These are phyloP conservation scores for Neosilurus mollespiculum DNA, from an alignment of 2,797 vertebrate genomes.

Conservation along the genomic window DNA sequence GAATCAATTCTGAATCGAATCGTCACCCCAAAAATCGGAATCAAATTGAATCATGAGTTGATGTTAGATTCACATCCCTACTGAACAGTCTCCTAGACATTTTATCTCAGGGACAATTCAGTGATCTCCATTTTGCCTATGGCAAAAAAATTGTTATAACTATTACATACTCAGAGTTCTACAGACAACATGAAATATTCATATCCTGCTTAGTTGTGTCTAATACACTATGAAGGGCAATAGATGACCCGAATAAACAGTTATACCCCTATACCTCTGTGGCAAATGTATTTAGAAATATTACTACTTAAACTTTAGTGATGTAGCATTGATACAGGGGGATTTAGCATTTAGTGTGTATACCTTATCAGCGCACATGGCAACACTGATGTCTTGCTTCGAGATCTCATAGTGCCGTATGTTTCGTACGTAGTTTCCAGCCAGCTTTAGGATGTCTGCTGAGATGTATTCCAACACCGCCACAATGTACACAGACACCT, in stretches of 20 bases:
- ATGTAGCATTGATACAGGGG: neutral
- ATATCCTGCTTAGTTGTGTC: neutral
- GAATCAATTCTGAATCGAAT: too few relatives aligned
- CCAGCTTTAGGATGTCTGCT: conserved; percentile 94
- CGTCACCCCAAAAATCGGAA: too few relatives aligned
- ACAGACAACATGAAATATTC: too few relatives aligned
- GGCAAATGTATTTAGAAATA: neutral
- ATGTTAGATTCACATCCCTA: too few relatives aligned
- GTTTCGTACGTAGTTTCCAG: conserved; percentile 95
- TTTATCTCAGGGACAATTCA: too few relatives aligned
- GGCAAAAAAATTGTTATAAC: too few relatives aligned
- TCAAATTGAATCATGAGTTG: too few relatives aligned
- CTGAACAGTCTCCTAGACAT: too few relatives aligned
- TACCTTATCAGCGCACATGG: conserved; percentile 98
- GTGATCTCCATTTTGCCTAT: too few relatives aligned
- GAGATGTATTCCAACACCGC: conserved; percentile 98
- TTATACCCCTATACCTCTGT: neutral
- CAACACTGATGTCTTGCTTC: conserved; percentile 96
- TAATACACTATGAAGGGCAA: neutral
- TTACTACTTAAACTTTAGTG: neutral
- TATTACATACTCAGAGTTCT: too few relatives aligned
- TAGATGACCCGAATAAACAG: neutral
- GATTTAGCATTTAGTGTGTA: neutral
- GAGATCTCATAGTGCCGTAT: conserved; percentile 96
- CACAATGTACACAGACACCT: conserved; percentile 96